Evolutionary conservation across 2,113 vertebrate species (phyloP).

Genomic region (Perca fluviatilis): DNA sequence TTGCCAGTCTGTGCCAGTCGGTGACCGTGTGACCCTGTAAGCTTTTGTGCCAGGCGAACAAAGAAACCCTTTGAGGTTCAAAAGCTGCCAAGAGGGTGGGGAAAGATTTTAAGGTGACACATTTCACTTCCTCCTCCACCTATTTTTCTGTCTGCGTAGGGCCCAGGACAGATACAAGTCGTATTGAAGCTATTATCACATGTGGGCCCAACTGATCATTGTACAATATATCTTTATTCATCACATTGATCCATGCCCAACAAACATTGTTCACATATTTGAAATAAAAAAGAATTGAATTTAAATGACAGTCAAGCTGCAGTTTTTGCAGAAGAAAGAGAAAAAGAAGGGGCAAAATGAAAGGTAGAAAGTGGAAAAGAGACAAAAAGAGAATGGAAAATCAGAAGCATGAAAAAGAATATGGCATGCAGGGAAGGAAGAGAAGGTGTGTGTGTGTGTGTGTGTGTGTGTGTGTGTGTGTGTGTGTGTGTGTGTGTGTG

Average conservation of each 20-base stretch:
- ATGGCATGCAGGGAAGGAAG: constrained; percentile 12
- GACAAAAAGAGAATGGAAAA: constrained; percentile 22
- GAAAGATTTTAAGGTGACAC: constrained; percentile 76
- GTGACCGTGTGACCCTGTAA: constrained; percentile 64
- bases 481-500: constrained; percentile 3
- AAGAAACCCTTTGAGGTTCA: constrained; percentile 74
- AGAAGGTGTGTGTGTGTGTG: constrained; percentile 27
- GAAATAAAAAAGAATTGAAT: constrained; percentile 2
- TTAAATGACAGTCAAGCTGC: neutral
- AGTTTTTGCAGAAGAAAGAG: neutral
- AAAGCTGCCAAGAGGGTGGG: constrained; percentile 57
- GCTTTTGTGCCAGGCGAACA: constrained; percentile 74
- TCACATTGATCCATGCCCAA: neutral
- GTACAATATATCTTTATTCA: neutral
- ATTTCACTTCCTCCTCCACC: constrained; percentile 59
- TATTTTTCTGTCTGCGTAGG: constrained; percentile 23
- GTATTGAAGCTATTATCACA: constrained; percentile 12
- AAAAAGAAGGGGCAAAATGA: neutral
- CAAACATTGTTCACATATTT: neutral
- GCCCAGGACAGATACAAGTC: constrained; percentile 8
- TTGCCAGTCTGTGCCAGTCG: constrained; percentile 58
- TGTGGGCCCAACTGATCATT: neutral
- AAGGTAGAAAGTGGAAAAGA: neutral
- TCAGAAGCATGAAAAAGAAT: constrained; percentile 14
- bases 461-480: neutral